Evolutionary conservation across 2,888 invertebrate species (phyloP).

Genomic region (Hemistola chrysoprasaria): DNA sequence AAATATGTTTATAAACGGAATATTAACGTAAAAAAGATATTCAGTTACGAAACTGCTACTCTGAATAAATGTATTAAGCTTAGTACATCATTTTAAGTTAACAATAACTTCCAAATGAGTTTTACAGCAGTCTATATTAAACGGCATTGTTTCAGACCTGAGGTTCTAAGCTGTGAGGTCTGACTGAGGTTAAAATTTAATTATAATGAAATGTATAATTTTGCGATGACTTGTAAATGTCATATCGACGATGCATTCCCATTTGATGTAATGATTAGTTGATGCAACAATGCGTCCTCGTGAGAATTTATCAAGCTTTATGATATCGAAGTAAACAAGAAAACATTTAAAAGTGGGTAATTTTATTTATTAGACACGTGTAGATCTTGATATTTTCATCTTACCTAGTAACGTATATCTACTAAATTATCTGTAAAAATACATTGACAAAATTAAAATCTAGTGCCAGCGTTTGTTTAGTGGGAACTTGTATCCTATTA

Average conservation of each 20-base stretch:
- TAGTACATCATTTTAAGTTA: constrained; percentile 17
- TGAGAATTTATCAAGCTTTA: constrained; percentile 7
- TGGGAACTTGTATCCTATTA: not conserved
- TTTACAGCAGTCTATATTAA: constrained; percentile 41
- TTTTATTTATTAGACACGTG: too few relatives aligned
- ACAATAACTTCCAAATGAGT: constrained; percentile 38
- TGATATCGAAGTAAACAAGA: too few relatives aligned
- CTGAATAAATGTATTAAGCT: too few relatives aligned
- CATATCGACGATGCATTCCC: constrained; percentile 39
- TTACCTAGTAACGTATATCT: too few relatives aligned
- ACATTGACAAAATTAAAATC: too few relatives aligned
- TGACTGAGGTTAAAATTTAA: constrained; percentile 36
- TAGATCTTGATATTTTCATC: too few relatives aligned
- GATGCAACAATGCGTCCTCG: constrained; percentile 13
- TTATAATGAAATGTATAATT: constrained; percentile 36
- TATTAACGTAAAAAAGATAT: too few relatives aligned
- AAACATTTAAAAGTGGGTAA: too few relatives aligned
- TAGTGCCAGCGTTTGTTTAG: too few relatives aligned
- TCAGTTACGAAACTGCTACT: too few relatives aligned
- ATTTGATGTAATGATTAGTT: constrained; percentile 34
- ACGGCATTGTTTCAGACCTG: constrained; percentile 37
- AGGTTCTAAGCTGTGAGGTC: constrained; percentile 20
- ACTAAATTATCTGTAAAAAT: too few relatives aligned
- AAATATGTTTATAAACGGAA: too few relatives aligned
- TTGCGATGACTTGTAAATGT: constrained; percentile 39